Conservation (phyloP, 2,888 invertebrate genomes). For the Drosophila ustulata region DNA sequence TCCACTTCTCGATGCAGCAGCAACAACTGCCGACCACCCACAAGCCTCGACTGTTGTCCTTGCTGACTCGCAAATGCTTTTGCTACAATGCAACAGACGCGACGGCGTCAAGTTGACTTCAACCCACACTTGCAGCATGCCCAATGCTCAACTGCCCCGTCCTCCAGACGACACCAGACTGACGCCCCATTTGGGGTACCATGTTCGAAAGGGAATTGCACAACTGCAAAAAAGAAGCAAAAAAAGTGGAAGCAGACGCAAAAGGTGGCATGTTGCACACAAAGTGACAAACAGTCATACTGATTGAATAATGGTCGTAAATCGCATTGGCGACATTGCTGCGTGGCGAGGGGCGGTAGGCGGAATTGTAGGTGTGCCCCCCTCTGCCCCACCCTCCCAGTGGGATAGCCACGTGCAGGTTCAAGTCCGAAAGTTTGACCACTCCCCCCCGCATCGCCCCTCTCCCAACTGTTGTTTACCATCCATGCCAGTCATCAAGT, state of each 20-base stretch:
- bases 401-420: conserved; percentile 22
- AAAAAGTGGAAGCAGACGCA: conserved; percentile 25
- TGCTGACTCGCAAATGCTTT: conserved; percentile 40
- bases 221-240: conserved; percentile 31
- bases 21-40: conserved; percentile 3
- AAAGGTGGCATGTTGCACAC: conserved; percentile 58
- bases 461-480: conserved; percentile 37
- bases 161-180: not conserved
- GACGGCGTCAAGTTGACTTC: conserved; percentile 79
- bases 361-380: not conserved
- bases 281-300: conserved; percentile 81
- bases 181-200: not conserved
- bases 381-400: not conserved
- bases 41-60: conserved; percentile 3
- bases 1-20: not conserved
- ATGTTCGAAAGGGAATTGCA: conserved; percentile 18
- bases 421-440: conserved; percentile 27
- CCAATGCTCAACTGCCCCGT: conserved; percentile 31
- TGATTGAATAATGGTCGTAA: conserved; percentile 81
- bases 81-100: conserved; percentile 76
- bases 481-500: conserved; percentile 58
- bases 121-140: conserved; percentile 28
- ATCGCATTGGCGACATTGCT: conserved; percentile 79
- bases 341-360: conserved; percentile 27
- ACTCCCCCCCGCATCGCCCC: conserved; percentile 2